Base-by-base conservation (phyloP, 2,797 vertebrate genomes). In the Amazonetta brasiliensis region DNA sequence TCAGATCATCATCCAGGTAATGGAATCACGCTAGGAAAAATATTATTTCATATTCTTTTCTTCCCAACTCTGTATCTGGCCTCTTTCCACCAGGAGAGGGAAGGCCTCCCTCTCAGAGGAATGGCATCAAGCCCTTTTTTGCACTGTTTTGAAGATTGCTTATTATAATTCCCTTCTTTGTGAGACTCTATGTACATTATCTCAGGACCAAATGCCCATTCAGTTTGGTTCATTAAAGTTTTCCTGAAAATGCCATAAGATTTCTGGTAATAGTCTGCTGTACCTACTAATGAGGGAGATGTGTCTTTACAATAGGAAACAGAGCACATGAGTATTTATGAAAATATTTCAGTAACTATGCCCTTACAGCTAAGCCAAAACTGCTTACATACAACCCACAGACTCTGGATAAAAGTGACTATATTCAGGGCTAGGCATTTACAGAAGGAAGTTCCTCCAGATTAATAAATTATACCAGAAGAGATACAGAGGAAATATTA, bases 21-120 rank as follows among this genome's bases (percentile, higher is more conserved):
- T 97, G 96, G 96, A 96, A 94, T 35, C 21, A 66, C 60, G 94
- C 95, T 96, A 96, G 95, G 68, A 96, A 97, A 96, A 97, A 97
- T 96, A 96, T 95, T 96, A 93, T 97, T 96, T 89, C 75, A 75
- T 96, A 96, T 95, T 96, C 88, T 95, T 94, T 95, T 96, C 81
- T 96, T 94, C 94, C 84, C 62, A 89, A 5, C 41, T 92, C 90
- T 66, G 54, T 94, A 39, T 89, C 90, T 96, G 94, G 95, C 94
- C 41, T 60, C 88, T 89, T 96, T 96, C 90, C 95, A 96, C 8
- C 26, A 85, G 58, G 39, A 92, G 60, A 92, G 72, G 84, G 92
- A 96, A 96, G 81, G 68, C 78, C 90, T 93, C 96, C 94, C 81
- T 92, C 91, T 81, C 93, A 87, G 88, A 97, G 30, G 68, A 94